Evolutionary conservation across 2,797 vertebrate genomes (phyloP).

Genomic region (Gobio occitaniae): DNA sequence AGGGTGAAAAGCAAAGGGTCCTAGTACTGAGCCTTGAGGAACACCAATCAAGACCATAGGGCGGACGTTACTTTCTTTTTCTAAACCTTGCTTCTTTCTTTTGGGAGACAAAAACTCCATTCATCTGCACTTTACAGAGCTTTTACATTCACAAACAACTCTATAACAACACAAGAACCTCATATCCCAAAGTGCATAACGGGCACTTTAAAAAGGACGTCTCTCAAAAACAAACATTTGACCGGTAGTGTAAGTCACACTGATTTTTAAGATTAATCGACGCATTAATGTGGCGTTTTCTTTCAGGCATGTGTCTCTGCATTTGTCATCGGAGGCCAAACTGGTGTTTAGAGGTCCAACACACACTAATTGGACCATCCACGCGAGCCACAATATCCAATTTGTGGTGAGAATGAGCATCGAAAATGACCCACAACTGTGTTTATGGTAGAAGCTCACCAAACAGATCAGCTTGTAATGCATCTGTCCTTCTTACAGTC

Average conservation of each 20-base stretch:
- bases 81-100: neutral
- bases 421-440: neutral
- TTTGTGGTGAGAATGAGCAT: constrained; percentile 67
- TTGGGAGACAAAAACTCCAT: neutral
- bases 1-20: too few species aligned
- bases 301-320: constrained; percentile 73
- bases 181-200: neutral
- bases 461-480: neutral
- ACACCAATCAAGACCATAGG: neutral
- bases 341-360: constrained; percentile 76
- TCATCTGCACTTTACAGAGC: neutral
- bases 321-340: constrained; percentile 10
- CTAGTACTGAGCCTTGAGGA: too few species aligned
- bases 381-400: rapidly evolving
- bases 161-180: neutral
- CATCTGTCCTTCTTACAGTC: constrained; percentile 65
- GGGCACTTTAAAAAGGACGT: neutral
- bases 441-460: neutral
- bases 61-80: too few species aligned
- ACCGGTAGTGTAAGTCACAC: too few species aligned
- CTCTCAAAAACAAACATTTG: neutral
- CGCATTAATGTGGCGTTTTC: neutral
- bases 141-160: neutral
- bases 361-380: constrained; percentile 74
- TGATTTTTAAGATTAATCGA: neutral